These are phyloP conservation scores for Colletes latitarsis DNA, from an alignment of 1,140 invertebrate species.

Conservation along the genomic window DNA sequence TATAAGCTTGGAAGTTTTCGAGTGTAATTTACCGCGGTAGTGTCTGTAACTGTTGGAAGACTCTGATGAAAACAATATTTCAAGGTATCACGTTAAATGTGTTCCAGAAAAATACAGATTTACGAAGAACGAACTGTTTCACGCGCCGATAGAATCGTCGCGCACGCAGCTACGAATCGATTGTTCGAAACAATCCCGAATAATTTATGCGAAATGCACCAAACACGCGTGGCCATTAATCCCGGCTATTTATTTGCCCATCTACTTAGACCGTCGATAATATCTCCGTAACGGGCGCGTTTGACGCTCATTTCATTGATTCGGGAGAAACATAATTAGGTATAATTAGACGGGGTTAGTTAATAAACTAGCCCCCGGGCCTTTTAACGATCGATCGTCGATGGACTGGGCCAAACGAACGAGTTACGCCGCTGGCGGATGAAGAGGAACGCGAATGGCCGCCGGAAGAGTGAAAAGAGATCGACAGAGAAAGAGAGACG, in stretches of 20 bases:
- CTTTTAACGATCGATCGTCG: slow-evolving; percentile 49
- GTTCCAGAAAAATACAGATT: too few relatives aligned
- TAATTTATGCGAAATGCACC: slow-evolving; percentile 8
- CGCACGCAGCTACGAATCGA: not conserved
- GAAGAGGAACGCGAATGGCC: not conserved
- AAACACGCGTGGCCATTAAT: slow-evolving; percentile 18
- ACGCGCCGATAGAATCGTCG: too few relatives aligned
- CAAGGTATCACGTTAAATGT: too few relatives aligned
- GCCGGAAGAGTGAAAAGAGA: not conserved
- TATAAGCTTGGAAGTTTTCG: not conserved
- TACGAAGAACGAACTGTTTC: too few relatives aligned
- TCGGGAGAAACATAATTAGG: slow-evolving; percentile 43
- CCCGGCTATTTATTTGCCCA: slow-evolving; percentile 36
- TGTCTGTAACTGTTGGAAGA: too few relatives aligned
- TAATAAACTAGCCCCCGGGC: slow-evolving; percentile 49
- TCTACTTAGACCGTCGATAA: slow-evolving; percentile 36
- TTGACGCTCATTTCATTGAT: slow-evolving; percentile 29
- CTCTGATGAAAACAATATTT: too few relatives aligned
- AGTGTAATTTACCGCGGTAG: too few relatives aligned
- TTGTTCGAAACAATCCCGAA: not conserved
- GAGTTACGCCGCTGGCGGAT: not conserved
- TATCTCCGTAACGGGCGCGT: slow-evolving; percentile 15
- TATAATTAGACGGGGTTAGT: slow-evolving; percentile 47
- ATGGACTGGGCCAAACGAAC: slow-evolving; percentile 29
- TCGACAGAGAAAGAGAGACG: not conserved